Evolutionary conservation across 2,888 invertebrate species (phyloP), one percentile per base, ranked within the genome.

Genomic region (Andrena trimmerana): DNA sequence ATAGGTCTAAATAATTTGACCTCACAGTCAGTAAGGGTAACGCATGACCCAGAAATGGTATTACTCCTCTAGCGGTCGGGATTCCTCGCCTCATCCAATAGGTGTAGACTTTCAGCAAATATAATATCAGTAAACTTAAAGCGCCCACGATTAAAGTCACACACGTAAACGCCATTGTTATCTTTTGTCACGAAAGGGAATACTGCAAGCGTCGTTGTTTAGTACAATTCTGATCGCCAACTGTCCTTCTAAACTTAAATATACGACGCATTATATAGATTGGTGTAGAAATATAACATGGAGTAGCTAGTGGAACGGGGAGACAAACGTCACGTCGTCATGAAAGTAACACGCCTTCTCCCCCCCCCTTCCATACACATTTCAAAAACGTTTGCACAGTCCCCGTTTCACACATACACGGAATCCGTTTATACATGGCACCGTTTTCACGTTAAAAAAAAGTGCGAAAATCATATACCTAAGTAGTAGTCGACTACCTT

Each of bases 21-120:
- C 54, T 60, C 0, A 70, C 10, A 1, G 6, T 20, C 0, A 90
- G 0, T 0, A 88, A 2, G 0, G 90, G 73, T n/a, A 84, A 54
- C 0, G 65, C 65, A 36, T 92, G 84, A 1, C 92, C 92, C 0
- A 91, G 0, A 0, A 88, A 29, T 1, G 91, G 90, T 0, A 88
- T 1, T 0, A 66, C 16, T 54, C 87, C 84, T 1, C 71, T 36
- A 0, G 78, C 67, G 0, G 62, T 76, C 6, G 88, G 86, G 29
- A 91, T 79, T 27, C 85, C 84, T 5, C 66, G 71, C 42, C 83
- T 85, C 10, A 60, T 31, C 91, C 90, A 91, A 36, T 89, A 81
- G 10, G 42, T 79, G 33, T 63, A 74, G 6, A 7, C 27, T 2
- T 48, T 20, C 0, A 71, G 8, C n/a, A 69, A 1, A n/a, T 78